A percentile compares a stretch with the other conserved stretches of the same genome.
These are phyloP conservation scores for Phortica magna DNA, from an alignment of 2,888 invertebrate species.

Conservation along the genomic window DNA sequence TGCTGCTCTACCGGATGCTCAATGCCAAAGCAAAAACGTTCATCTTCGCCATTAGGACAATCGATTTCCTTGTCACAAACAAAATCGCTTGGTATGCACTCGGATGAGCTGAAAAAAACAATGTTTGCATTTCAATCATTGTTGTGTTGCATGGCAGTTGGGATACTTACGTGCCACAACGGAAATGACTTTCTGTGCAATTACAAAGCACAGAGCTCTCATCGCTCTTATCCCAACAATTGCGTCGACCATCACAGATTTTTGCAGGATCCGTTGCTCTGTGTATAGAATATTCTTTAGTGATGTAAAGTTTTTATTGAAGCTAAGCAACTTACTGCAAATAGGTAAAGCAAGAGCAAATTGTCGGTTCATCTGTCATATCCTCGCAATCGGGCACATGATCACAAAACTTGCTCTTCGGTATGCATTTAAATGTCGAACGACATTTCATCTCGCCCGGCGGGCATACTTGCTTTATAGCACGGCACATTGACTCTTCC, in stretches of 20 bases:
- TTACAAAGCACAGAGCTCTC: constrained; percentile 84
- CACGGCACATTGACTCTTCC: constrained; percentile 65
- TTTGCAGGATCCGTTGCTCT: constrained; percentile 83
- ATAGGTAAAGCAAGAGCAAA: constrained; percentile 83
- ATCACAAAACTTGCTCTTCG: constrained; percentile 85
- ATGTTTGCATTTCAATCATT: not conserved
- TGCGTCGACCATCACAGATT: constrained; percentile 87
- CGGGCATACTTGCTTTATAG: constrained; percentile 78
- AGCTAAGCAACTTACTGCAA: constrained; percentile 77
- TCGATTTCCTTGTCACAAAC: constrained; percentile 87
- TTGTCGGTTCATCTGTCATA: constrained; percentile 84
- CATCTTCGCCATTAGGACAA: constrained; percentile 87
- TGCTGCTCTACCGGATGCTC: constrained; percentile 68
- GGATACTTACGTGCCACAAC: constrained; percentile 79
- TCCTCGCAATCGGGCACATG: constrained; percentile 85
- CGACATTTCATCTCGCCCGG: constrained; percentile 83
- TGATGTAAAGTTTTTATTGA: not conserved
- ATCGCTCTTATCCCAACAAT: constrained; percentile 88
- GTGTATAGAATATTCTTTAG: constrained; percentile 1
- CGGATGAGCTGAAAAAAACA: constrained; percentile 71
- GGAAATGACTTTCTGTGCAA: constrained; percentile 80
- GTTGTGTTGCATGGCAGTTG: not conserved
- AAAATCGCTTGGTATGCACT: constrained; percentile 85
- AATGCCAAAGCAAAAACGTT: constrained; percentile 82
- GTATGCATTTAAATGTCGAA: constrained; percentile 83